Conservation (phyloP, 2,797 vertebrate species). For the Picus viridis region DNA sequence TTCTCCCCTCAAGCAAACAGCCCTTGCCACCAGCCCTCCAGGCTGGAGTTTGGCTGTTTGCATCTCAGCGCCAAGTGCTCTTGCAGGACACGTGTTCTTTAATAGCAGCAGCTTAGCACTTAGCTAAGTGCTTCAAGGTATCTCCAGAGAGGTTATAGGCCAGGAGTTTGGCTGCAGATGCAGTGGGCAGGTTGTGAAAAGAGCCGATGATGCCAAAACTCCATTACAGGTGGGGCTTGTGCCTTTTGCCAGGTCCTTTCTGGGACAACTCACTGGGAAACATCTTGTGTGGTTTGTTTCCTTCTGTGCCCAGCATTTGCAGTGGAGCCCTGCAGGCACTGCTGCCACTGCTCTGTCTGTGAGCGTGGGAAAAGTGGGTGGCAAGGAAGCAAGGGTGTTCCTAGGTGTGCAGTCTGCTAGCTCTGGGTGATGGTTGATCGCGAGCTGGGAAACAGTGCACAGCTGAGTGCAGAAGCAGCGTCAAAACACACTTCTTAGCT, state of each 20-base stretch:
- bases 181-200: not conserved
- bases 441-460: not conserved
- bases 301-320: not conserved
- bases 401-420: not conserved
- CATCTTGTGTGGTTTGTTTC: not conserved
- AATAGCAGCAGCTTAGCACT: not conserved
- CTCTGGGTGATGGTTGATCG: not conserved
- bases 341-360: not conserved
- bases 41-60: not conserved
- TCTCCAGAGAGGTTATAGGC: not conserved
- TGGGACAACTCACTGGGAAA: no score
- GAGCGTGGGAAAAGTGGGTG: not conserved
- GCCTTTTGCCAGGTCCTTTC: not conserved
- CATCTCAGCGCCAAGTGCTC: not conserved
- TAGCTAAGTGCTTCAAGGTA: not conserved
- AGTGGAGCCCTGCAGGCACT: not conserved
- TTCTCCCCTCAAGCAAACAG: not conserved
- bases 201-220: not conserved
- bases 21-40: not conserved
- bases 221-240: not conserved
- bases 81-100: accelerated
- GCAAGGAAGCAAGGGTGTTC: not conserved
- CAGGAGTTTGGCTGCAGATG: not conserved
- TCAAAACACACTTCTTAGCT: not conserved
- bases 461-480: not conserved